Conservation (phyloP, 64 coral and sea anemone genomes). For the Acropora tenuis region DNA sequence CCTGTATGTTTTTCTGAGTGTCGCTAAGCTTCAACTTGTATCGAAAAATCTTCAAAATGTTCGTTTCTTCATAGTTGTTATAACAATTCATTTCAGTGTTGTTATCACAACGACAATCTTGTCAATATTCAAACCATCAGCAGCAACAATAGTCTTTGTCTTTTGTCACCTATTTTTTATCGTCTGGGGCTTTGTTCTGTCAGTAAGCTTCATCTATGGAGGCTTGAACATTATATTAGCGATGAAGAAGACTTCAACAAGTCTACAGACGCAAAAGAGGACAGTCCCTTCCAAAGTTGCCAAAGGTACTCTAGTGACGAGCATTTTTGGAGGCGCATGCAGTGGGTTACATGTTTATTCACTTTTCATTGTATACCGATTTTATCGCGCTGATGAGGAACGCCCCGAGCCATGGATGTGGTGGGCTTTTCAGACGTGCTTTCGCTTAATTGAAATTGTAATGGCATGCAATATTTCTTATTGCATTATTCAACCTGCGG, state of each 20-base stretch:
- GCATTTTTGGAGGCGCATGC: slow-evolving; percentile 28
- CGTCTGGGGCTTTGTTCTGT: slow-evolving; percentile 59
- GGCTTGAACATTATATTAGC: slow-evolving; percentile 51
- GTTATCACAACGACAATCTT: slow-evolving; percentile 24
- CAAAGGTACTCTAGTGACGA: slow-evolving; percentile 35
- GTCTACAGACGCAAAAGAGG: background rate
- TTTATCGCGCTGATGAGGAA: background rate
- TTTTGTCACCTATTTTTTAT: slow-evolving; percentile 66
- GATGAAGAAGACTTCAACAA: slow-evolving; percentile 3
- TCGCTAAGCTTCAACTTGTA: slow-evolving; percentile 48
- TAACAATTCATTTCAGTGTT: slow-evolving; percentile 41
- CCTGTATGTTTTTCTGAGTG: slow-evolving; percentile 63
- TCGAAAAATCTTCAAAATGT: slow-evolving; percentile 37
- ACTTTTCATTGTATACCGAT: slow-evolving; percentile 27
- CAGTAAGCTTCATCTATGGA: slow-evolving; percentile 55
- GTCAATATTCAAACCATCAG: background rate
- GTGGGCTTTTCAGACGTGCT: slow-evolving; percentile 63
- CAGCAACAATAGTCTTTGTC: background rate
- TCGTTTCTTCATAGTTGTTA: slow-evolving; percentile 10
- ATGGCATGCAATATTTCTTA: slow-evolving; percentile 62
- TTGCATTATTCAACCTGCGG: slow-evolving; percentile 38
- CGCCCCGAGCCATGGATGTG: slow-evolving; percentile 49
- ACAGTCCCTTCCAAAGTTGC: slow-evolving; percentile 33
- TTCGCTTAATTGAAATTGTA: slow-evolving; percentile 58
- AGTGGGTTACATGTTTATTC: slow-evolving; percentile 56